These are phyloP conservation scores for Gallinago stenura DNA, from an alignment of 2,797 vertebrate species.

Conservation along the genomic window DNA sequence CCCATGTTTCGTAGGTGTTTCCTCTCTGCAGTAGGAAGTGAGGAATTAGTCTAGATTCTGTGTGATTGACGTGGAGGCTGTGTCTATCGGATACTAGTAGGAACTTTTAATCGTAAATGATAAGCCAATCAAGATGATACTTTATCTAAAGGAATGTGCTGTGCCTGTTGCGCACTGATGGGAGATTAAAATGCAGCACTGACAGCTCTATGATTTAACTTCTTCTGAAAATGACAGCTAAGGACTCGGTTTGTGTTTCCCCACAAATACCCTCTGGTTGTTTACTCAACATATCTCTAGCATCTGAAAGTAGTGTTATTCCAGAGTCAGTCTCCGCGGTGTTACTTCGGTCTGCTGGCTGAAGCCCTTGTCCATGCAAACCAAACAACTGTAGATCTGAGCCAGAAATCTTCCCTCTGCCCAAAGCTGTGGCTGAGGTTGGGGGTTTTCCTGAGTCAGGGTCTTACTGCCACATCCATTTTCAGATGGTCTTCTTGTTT, in stretches of 20 bases:
- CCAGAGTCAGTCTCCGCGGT: not conserved
- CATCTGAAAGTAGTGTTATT: not conserved
- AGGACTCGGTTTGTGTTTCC: not conserved
- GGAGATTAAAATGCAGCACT: not conserved
- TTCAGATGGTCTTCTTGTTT: not conserved
- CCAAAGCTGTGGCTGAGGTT: not conserved
- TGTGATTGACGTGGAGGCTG: not conserved
- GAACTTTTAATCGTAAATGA: not conserved
- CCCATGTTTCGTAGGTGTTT: not conserved
- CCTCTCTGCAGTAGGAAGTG: not conserved
- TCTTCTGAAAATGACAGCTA: not conserved
- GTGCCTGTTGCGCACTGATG: not conserved
- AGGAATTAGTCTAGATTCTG: not conserved
- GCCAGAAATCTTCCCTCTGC: not conserved
- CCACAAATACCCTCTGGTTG: not conserved
- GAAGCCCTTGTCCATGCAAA: not conserved
- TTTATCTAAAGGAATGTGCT: not conserved
- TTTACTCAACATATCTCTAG: not conserved
- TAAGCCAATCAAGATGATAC: not conserved
- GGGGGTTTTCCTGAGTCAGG: not conserved
- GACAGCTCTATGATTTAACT: not conserved
- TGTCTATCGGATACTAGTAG: not conserved
- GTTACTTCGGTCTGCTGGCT: not conserved
- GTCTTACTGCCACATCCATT: not conserved
- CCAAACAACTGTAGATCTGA: not conserved